Conservation (phyloP, 2,888 invertebrate species). For the Eulithis testata region DNA sequence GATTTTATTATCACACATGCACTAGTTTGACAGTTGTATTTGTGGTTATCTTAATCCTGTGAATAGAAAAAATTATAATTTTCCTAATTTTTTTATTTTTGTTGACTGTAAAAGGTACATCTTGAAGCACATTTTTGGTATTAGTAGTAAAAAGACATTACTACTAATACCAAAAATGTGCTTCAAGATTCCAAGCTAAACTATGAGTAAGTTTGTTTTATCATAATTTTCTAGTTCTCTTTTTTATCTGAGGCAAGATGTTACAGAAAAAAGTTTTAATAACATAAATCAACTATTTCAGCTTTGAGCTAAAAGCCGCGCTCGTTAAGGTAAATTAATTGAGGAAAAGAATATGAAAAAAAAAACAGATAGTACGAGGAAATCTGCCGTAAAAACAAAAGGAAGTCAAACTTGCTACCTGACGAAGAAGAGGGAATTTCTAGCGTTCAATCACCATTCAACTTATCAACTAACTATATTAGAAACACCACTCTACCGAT, state of each 20-base stretch:
- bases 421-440: slow-evolving; percentile 76
- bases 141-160: too few species aligned
- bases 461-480: slow-evolving; percentile 48
- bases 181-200: too few species aligned
- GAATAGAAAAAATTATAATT: too few species aligned
- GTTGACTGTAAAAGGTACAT: too few species aligned
- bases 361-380: slow-evolving; percentile 3
- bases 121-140: too few species aligned
- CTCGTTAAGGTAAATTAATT: slow-evolving; percentile 15
- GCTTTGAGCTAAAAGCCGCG: slow-evolving; percentile 1
- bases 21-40: too few species aligned
- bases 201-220: too few species aligned
- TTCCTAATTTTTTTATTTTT: too few species aligned
- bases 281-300: slow-evolving; percentile 1
- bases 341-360: slow-evolving; percentile 9
- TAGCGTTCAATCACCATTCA: slow-evolving; percentile 37
- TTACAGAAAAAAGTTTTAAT: slow-evolving; percentile 1
- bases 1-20: too few species aligned
- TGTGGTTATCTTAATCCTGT: too few species aligned
- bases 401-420: slow-evolving; percentile 80
- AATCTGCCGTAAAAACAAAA: slow-evolving; percentile 47
- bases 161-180: too few species aligned
- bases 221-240: too few species aligned
- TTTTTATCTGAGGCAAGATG: not conserved
- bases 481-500: slow-evolving; percentile 73